These are phyloP conservation scores for Zaprionus inermis DNA, from an alignment of 1,140 invertebrate genomes.

Conservation along the genomic window DNA sequence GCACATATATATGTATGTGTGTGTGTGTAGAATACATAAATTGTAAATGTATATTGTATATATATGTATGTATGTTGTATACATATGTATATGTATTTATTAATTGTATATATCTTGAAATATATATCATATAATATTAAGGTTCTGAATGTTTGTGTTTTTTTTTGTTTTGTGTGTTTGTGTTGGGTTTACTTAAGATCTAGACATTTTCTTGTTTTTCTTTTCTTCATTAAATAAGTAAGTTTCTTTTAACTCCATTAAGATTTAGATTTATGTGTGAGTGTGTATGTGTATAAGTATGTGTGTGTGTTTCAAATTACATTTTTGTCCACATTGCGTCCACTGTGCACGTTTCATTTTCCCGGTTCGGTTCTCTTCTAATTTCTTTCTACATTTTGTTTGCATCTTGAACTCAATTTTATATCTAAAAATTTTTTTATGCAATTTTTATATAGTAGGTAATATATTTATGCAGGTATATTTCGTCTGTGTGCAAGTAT, in stretches of 20 bases:
- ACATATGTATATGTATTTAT: conserved; percentile 25
- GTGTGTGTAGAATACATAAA: conserved; percentile 49
- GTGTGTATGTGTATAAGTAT: not conserved
- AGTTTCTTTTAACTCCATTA: conserved; percentile 40
- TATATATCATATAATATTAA: conserved; percentile 34
- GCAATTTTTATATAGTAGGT: conserved; percentile 2
- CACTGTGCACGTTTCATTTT: conserved; percentile 25
- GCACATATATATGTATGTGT: conserved; percentile 26
- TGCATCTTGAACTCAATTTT: conserved; percentile 29
- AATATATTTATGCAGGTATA: conserved; percentile 17
- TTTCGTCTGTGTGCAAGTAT: conserved; percentile 23
- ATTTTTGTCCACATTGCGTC: conserved; percentile 28
- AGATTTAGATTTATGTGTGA: conserved; percentile 20
- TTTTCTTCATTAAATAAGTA: conserved; percentile 51
- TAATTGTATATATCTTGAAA: conserved; percentile 33
- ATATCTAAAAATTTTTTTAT: conserved; percentile 2
- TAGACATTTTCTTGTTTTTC: conserved; percentile 26
- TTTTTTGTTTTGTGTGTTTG: conserved; percentile 32
- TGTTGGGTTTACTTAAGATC: conserved; percentile 45
- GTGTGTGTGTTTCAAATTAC: conserved; percentile 29
- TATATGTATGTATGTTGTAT: conserved; percentile 40
- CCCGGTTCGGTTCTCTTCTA: conserved; percentile 5
- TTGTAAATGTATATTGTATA: conserved; percentile 48
- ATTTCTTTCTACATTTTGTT: conserved; percentile 14
- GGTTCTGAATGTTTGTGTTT: conserved; percentile 39